These are phyloP conservation scores for Apistogramma diplotaenia DNA, from an alignment of 2,113 vertebrate genomes.

Conservation along the genomic window DNA sequence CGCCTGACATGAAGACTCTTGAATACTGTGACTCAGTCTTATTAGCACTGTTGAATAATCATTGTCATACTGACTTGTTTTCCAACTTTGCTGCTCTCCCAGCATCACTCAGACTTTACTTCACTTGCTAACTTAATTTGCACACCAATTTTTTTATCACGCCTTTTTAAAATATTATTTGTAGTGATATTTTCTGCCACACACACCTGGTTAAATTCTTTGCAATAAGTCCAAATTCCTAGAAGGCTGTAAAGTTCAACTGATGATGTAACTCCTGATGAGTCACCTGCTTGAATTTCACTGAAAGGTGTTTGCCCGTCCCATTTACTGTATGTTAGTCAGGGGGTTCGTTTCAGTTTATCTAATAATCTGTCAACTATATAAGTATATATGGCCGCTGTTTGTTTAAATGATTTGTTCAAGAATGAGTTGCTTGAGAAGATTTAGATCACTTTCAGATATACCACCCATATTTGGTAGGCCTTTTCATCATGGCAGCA, in stretches of 20 bases:
- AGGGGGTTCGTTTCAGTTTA: not conserved
- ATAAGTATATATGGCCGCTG: not conserved
- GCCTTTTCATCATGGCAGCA: not conserved
- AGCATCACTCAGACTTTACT: not conserved
- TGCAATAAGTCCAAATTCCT: not conserved
- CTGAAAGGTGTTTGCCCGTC: not conserved
- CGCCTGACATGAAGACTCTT: not conserved
- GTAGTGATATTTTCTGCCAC: not conserved
- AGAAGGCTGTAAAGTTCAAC: not conserved
- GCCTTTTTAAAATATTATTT: accelerated
- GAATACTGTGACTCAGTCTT: not conserved
- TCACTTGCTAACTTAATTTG: not conserved
- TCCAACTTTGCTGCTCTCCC: not conserved
- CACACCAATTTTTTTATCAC: not conserved
- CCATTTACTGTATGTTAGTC: not conserved
- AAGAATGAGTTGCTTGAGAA: not conserved
- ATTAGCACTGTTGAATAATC: not conserved
- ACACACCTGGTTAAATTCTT: not conserved
- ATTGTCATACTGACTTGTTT: not conserved
- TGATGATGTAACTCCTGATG: not conserved
- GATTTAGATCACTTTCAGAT: not conserved
- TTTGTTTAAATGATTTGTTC: not conserved
- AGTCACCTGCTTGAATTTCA: not conserved
- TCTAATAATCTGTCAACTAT: not conserved
- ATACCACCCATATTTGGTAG: not conserved